Percentiles rank a stretch among this genome's conserved stretches.
Conservation (phyloP, 2,888 invertebrate genomes). For the Oxyteleia sp. region DNA sequence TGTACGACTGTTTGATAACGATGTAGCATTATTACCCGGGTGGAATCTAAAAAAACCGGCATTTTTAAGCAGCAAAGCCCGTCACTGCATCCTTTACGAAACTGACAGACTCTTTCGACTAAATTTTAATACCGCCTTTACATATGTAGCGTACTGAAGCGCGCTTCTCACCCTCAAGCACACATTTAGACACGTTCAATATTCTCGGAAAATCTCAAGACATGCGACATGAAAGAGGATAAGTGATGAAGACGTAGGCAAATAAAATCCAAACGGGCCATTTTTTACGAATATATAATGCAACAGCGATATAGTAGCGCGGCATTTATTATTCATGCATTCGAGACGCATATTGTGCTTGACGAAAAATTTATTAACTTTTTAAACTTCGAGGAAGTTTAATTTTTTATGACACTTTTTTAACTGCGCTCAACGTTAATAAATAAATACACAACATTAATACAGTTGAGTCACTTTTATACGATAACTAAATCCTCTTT, state of each 20-base stretch:
- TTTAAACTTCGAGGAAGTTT: conserved; percentile 37
- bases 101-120: conserved; percentile 36
- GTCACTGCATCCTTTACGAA: background rate
- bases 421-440: background rate
- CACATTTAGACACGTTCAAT: conserved; percentile 60
- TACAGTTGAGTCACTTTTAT: too few relatives aligned
- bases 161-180: conserved; percentile 35
- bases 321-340: conserved; percentile 60
- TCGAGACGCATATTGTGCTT: conserved; percentile 41
- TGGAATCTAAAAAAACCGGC: conserved; percentile 26
- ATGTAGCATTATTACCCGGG: conserved; percentile 59
- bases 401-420: background rate
- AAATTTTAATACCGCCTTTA: conserved; percentile 51
- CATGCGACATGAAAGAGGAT: conserved; percentile 58
- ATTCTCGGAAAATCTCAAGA: conserved; percentile 61
- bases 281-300: conserved; percentile 67
- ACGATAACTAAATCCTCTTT: too few relatives aligned
- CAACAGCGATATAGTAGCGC: conserved; percentile 40
- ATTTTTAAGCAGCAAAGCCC: conserved; percentile 10
- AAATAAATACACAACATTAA: background rate
- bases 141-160: conserved; percentile 51
- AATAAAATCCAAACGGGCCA: conserved; percentile 66
- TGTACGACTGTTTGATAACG: conserved; percentile 52
- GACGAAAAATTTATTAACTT: conserved; percentile 51
- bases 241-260: conserved; percentile 63